A percentile compares a stretch with the other conserved stretches of the same genome.
These are phyloP conservation scores for Enteromius afrohamiltoni DNA, from an alignment of 2,797 vertebrate species.

Conservation along the genomic window DNA sequence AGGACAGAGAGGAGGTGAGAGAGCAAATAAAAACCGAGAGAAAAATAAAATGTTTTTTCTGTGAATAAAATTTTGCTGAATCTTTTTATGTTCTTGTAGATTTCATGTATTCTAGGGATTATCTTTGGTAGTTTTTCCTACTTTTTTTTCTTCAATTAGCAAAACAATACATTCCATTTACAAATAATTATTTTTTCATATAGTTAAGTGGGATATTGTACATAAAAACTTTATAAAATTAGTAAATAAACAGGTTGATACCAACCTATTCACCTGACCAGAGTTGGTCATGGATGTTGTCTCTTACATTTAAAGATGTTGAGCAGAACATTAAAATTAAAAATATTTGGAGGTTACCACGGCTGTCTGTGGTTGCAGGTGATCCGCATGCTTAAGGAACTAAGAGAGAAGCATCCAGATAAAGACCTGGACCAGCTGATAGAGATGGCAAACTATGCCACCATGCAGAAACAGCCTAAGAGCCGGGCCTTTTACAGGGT, in stretches of 20 bases:
- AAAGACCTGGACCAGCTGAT: conserved; percentile 93
- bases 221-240: no score
- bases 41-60: not conserved
- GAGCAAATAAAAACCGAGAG: not conserved
- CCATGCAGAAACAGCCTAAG: conserved; percentile 91
- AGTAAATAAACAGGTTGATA: not conserved
- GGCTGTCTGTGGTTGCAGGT: conserved; percentile 66
- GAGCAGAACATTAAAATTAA: not conserved
- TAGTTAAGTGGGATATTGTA: no score
- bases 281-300: not conserved
- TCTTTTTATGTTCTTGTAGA: not conserved
- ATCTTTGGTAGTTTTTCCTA: not conserved
- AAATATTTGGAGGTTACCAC: not conserved
- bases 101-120: not conserved
- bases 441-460: conserved; percentile 92
- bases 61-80: not conserved
- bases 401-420: conserved; percentile 93
- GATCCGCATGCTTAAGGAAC: conserved; percentile 90
- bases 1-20: conserved; percentile 85
- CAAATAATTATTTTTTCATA: not conserved
- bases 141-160: not conserved
- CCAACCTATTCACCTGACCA: not conserved
- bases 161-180: not conserved
- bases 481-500: conserved; percentile 95
- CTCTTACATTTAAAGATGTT: not conserved